Conservation (phyloP, 2,797 vertebrate genomes). For the Syngnathus rostellatus region DNA sequence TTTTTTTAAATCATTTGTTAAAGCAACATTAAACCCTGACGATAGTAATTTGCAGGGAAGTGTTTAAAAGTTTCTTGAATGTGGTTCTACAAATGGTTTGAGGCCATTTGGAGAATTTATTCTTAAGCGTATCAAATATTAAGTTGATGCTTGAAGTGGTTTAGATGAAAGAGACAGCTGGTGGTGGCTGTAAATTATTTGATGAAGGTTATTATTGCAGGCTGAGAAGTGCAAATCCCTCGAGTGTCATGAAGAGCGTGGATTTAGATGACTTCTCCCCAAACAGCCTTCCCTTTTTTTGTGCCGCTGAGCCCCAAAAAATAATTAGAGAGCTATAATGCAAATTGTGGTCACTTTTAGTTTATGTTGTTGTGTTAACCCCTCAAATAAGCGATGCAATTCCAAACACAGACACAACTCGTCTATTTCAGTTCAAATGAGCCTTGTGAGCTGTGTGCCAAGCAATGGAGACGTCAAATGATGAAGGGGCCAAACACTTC, state of each 20-base stretch:
- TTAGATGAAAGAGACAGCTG: background rate
- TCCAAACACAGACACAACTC: no score
- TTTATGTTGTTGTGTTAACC: background rate
- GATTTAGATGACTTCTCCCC: background rate
- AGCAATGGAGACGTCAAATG: constrained; percentile 22
- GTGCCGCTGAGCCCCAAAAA: background rate
- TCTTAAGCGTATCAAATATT: background rate
- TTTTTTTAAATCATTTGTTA: background rate
- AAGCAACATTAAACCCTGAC: background rate
- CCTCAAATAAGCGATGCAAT: no score
- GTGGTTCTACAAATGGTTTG: background rate
- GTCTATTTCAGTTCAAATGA: background rate
- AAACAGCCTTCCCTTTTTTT: background rate
- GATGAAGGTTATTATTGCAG: background rate
- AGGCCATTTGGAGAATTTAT: background rate
- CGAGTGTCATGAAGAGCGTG: background rate
- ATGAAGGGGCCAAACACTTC: constrained; percentile 46
- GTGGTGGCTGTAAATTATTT: constrained; percentile 1
- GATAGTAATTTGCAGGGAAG: background rate
- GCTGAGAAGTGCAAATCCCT: constrained; percentile 5
- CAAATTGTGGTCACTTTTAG: no score
- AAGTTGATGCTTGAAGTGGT: constrained; percentile 1
- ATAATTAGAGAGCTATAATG: background rate
- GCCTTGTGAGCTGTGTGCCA: background rate
- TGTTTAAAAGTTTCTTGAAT: background rate